Conservation (phyloP, 1,140 invertebrate species). For the Zaprionus nigranus region DNA sequence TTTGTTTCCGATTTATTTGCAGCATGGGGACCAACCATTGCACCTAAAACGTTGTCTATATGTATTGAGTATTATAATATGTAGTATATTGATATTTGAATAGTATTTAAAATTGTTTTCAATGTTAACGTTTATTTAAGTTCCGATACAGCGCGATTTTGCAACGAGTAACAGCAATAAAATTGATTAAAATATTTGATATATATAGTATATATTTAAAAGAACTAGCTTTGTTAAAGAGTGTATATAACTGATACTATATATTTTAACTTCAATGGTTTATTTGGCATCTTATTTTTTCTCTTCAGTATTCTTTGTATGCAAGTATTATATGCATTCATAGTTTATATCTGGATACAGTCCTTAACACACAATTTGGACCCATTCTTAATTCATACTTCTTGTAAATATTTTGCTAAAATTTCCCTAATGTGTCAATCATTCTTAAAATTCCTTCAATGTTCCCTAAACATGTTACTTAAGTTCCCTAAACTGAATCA, state of each 20-base stretch:
- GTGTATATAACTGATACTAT: background rate
- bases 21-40: slow-evolving; percentile 67
- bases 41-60: slow-evolving; percentile 13
- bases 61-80: slow-evolving; percentile 8
- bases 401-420: background rate
- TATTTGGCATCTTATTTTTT: background rate
- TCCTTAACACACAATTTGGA: background rate
- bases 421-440: slow-evolving; percentile 27
- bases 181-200: slow-evolving; percentile 34
- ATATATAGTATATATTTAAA: slow-evolving; percentile 12
- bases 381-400: background rate
- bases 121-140: slow-evolving; percentile 55
- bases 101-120: slow-evolving; percentile 49
- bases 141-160: slow-evolving; percentile 32
- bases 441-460: slow-evolving; percentile 30
- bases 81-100: slow-evolving; percentile 27
- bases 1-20: slow-evolving; percentile 41
- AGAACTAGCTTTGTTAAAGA: background rate
- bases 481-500: slow-evolving; percentile 71
- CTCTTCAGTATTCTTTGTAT: background rate
- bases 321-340: background rate
- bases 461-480: slow-evolving; percentile 30
- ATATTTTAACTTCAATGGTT: too few species aligned
- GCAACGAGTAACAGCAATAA: slow-evolving; percentile 54
- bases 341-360: background rate